A percentile compares a stretch with the other conserved stretches of the same genome.
These are phyloP conservation scores for Onthophagus sagittarius DNA, from an alignment of 2,888 invertebrate genomes.

Conservation along the genomic window DNA sequence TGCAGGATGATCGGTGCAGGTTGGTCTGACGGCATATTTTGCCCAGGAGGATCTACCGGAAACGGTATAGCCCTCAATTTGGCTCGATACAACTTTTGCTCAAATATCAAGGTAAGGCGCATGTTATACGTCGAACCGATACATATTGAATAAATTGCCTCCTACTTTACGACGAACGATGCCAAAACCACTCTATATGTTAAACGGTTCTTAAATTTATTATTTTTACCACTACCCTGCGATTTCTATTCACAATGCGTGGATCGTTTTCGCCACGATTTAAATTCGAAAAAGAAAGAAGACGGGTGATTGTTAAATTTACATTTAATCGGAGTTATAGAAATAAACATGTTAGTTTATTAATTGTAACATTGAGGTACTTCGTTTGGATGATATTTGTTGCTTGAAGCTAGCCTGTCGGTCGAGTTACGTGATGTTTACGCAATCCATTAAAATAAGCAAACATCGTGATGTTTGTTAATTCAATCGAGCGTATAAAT, in stretches of 20 bases:
- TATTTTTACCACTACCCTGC: background rate
- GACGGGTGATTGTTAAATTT: too few species aligned
- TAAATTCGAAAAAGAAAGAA: too few species aligned
- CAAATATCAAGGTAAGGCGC: slow-evolving; percentile 47
- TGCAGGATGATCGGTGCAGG: slow-evolving; percentile 49
- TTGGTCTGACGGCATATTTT: slow-evolving; percentile 53
- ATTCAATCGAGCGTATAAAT: background rate
- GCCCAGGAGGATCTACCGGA: slow-evolving; percentile 57
- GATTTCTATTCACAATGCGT: too few species aligned
- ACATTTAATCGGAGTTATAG: too few species aligned
- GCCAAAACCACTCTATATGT: background rate
- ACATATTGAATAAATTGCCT: background rate
- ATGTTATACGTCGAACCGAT: background rate
- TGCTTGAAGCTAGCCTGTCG: background rate
- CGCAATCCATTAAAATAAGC: background rate
- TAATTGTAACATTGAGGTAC: too few species aligned
- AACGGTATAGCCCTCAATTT: slow-evolving; percentile 56
- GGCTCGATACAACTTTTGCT: slow-evolving; percentile 51
- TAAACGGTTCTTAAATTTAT: background rate
- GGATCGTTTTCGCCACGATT: too few species aligned
- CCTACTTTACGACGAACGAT: background rate
- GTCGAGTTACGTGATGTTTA: background rate
- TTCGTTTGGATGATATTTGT: background rate
- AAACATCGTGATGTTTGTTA: background rate
- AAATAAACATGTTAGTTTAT: too few species aligned